Percentiles rank a stretch among this genome's conserved stretches.
phyloP scores from a whole-genome alignment of 2,797 vertebrate genomes.

The Poeciliopsis paucimaculata region DNA sequence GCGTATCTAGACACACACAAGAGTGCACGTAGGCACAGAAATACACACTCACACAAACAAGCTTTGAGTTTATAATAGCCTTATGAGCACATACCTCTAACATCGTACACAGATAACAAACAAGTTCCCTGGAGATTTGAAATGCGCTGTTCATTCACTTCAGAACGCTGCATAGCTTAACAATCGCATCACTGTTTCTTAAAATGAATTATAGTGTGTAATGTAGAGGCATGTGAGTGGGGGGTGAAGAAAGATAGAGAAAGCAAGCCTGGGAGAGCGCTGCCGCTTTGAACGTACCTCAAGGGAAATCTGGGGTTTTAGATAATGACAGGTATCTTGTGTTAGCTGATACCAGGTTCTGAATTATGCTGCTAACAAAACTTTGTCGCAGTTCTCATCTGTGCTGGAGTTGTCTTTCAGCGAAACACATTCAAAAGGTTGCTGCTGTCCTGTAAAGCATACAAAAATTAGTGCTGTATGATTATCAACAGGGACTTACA shows the following conservation, averaged over 20 bases:
- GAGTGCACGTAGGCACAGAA: constrained; percentile 6
- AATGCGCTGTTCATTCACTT: constrained; percentile 57
- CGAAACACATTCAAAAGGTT: constrained; percentile 55
- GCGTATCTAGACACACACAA: constrained; percentile 9
- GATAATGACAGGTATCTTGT: constrained; percentile 73
- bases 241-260: constrained; percentile 19
- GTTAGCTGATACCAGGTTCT: constrained; percentile 71
- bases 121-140: constrained; percentile 62
- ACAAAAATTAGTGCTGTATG: constrained; percentile 43
- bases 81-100: constrained; percentile 37
- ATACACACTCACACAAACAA: constrained; percentile 16
- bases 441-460: constrained; percentile 49
- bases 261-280: constrained; percentile 54
- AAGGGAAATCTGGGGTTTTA: constrained; percentile 74
- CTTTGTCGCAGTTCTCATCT: constrained; percentile 67
- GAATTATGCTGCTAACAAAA: constrained; percentile 67
- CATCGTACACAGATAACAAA: constrained; percentile 56
- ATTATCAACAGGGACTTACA: constrained; percentile 15
- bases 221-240: constrained; percentile 32
- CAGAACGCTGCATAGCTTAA: constrained; percentile 54
- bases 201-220: constrained; percentile 66
- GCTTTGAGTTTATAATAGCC: constrained; percentile 55
- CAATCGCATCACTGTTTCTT: constrained; percentile 64
- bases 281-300: constrained; percentile 66
- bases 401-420: constrained; percentile 66